phyloP scores from a whole-genome alignment of 2,113 vertebrate species.

The Tachycineta bicolor region DNA sequence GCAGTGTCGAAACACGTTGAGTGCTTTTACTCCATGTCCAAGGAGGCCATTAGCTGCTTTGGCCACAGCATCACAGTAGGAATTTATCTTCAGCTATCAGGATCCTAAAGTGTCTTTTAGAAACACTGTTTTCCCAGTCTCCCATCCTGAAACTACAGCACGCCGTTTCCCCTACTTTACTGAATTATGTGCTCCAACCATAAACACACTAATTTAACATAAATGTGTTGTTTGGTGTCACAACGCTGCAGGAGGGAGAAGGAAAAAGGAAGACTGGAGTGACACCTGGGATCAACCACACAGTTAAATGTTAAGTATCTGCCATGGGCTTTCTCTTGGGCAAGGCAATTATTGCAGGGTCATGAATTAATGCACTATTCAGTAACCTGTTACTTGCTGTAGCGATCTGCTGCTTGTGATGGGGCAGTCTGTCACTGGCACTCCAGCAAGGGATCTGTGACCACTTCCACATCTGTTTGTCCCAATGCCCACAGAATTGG shows the following conservation, averaged over 20 bases:
- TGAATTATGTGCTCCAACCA: not conserved
- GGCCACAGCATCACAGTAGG: not conserved
- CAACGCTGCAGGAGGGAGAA: not conserved
- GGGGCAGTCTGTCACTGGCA: not conserved
- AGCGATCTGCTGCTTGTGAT: not conserved
- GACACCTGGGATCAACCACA: not conserved
- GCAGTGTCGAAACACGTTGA: not conserved
- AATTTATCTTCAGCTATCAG: not conserved
- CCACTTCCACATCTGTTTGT: not conserved
- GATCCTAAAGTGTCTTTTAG: not conserved
- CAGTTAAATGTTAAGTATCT: not conserved
- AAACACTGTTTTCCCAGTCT: not conserved
- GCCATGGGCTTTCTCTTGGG: not conserved
- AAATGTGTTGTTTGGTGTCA: not conserved
- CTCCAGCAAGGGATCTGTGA: not conserved
- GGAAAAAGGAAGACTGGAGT: not conserved
- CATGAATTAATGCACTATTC: not conserved
- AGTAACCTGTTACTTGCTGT: not conserved
- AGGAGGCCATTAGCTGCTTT: not conserved
- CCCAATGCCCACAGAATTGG: not conserved
- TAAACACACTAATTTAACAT: not conserved
- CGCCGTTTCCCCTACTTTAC: not conserved
- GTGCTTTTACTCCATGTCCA: not conserved
- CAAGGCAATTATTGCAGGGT: not conserved
- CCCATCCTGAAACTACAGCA: not conserved